Evolutionary conservation across 2,113 vertebrate genomes (phyloP).

Genomic region (Marmota monax): DNA sequence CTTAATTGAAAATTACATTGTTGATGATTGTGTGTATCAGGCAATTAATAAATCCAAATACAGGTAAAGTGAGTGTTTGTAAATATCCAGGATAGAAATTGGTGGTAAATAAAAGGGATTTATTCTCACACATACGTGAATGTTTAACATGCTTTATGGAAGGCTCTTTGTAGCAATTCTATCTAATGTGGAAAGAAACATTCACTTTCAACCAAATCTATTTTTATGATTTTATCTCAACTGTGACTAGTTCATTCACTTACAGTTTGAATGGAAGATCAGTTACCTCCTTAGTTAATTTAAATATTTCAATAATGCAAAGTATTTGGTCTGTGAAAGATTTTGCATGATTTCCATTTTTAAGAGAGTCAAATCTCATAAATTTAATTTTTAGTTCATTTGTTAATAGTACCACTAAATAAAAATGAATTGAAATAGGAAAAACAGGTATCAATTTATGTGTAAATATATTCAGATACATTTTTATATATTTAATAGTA

Average conservation of each 20-base stretch:
- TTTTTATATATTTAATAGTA: not conserved
- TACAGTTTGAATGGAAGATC: not conserved
- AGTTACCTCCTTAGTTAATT: not conserved
- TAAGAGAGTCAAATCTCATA: not conserved
- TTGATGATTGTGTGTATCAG: slow-evolving; percentile 7
- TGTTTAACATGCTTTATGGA: not conserved
- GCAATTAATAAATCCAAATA: slow-evolving; percentile 54
- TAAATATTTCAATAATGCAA: not conserved
- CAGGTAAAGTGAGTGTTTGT: slow-evolving; percentile 5
- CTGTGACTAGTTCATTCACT: not conserved
- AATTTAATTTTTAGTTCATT: not conserved
- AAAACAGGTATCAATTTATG: not conserved
- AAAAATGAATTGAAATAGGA: not conserved
- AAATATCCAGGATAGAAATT: not conserved
- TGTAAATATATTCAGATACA: not conserved
- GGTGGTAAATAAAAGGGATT: not conserved
- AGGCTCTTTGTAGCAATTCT: not conserved
- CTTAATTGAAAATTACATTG: slow-evolving; percentile 74
- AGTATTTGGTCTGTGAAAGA: not conserved
- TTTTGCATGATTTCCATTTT: not conserved
- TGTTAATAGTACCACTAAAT: not conserved
- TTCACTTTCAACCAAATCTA: not conserved
- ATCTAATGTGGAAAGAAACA: not conserved
- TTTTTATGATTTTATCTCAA: not conserved
- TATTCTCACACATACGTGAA: not conserved